phyloP scores from a whole-genome alignment of 64 coral and sea anemone genomes.

The Stylophora pistillata region DNA sequence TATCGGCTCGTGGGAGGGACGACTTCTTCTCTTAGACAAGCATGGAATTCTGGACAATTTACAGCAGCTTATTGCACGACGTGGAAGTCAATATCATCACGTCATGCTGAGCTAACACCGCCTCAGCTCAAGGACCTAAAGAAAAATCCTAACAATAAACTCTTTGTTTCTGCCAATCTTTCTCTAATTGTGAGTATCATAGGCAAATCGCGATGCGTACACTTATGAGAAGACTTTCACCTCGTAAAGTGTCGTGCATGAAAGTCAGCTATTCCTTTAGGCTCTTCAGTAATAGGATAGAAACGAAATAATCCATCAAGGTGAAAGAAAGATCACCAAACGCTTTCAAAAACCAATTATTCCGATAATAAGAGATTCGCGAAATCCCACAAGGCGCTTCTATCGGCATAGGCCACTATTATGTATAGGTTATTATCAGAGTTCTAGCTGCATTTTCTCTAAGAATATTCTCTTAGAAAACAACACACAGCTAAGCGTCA shows the following conservation, averaged over 20 bases:
- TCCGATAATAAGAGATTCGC: constrained; percentile 32
- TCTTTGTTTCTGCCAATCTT: constrained; percentile 3
- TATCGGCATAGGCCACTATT: neutral
- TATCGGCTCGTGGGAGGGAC: neutral
- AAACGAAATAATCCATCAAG: constrained; percentile 37
- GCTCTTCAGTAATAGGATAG: constrained; percentile 37
- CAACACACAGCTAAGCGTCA: neutral
- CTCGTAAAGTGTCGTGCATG: constrained; percentile 9
- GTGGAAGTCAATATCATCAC: neutral
- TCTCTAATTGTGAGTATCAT: too few relatives aligned
- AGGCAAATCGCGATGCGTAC: neutral
- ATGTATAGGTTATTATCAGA: neutral
- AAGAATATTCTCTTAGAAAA: neutral
- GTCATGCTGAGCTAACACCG: constrained; percentile 17
- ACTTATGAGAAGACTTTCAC: neutral
- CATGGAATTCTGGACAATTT: neutral
- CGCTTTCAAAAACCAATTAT: constrained; percentile 46
- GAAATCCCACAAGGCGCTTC: constrained; percentile 23
- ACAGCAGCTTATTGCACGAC: neutral
- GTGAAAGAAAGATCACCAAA: constrained; percentile 38
- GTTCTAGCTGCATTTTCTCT: neutral
- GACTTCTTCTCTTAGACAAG: neutral
- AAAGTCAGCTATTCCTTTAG: constrained; percentile 11
- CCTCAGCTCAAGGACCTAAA: neutral
- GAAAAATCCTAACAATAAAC: neutral